Base-by-base conservation (phyloP, 2,888 invertebrate species). In the Dendrolimus pini region DNA sequence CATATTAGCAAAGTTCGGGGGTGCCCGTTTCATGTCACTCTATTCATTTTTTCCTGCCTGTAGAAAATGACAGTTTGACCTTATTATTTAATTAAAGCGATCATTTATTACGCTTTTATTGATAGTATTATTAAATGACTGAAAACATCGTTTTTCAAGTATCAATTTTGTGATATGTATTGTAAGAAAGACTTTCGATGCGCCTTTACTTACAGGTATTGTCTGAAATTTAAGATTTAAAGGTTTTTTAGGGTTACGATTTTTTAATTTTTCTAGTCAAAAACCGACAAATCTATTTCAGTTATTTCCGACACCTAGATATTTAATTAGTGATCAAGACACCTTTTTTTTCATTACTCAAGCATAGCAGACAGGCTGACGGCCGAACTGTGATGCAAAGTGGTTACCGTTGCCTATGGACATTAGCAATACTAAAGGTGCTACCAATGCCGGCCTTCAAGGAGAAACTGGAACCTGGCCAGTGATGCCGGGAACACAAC, bases 1-100 rank as follows among this genome's bases (percentile, higher is more conserved):
- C 89, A 89, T 90, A 90, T 90, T 89, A 89, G 85, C 75, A 86
- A 90, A 90, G 86, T 90, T 90, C 72, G 73, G 66, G 72, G 69
- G 74, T 69, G 75, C 75, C 72, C 77, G 75, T 76, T 81, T 75
- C 72, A 75, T 79, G 81, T 78, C 84, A 82, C 74, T 75, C 74
- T 71, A 79, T 78, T 80, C 77, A 81, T 81, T 85, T 83, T 84
- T 83, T 76, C 71, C 78, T 73, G 64, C 66, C 58, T 59, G 62
- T 61, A 61, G 66, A 66, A 66, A 64, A 68, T 65, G 65, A 63
- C 53, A 42, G 9, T 47, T 55, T 56, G 53, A 57, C 10, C 13
- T 18, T 30, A 57, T 57, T 18, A 54, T 57, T 47, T 57, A 57
- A 57, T 57, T 57, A 52, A 42, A 18, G n/a, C 2, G 9, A 47